Evolutionary conservation across 2,888 invertebrate genomes (phyloP).

Genomic region (Drosophila atroscutellata): DNA sequence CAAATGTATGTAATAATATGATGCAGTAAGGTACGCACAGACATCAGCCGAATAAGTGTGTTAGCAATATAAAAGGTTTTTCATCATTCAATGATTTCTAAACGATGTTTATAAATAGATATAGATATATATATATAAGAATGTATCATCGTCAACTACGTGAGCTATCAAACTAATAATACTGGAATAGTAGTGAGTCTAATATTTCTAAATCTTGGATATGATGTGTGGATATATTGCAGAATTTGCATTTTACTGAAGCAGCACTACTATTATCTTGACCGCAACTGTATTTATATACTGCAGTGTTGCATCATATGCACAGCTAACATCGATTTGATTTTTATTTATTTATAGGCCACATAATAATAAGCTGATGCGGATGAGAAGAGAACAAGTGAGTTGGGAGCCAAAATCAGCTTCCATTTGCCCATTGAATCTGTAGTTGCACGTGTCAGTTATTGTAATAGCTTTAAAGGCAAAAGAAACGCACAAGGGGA

Average conservation of each 20-base stretch:
- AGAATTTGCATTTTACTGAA: neutral
- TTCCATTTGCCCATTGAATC: constrained; percentile 38
- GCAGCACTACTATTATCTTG: neutral
- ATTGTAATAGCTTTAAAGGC: constrained; percentile 19
- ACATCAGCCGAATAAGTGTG: neutral
- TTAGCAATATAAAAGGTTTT: neutral
- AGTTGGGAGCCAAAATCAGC: constrained; percentile 11
- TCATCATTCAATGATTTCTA: neutral
- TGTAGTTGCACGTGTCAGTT: constrained; percentile 41
- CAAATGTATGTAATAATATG: neutral
- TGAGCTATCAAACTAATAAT: no score
- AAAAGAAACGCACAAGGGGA: neutral
- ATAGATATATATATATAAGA: no score
- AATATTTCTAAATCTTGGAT: neutral
- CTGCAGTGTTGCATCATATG: neutral
- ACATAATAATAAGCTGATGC: neutral
- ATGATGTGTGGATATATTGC: neutral
- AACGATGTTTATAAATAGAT: no score
- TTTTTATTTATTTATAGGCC: neutral
- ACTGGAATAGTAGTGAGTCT: neutral
- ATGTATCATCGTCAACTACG: neutral
- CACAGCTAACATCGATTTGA: no score
- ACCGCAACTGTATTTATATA: neutral
- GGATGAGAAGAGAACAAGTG: neutral
- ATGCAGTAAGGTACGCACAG: neutral